phyloP scores from a whole-genome alignment of 1,140 invertebrate species.

The Leptinotarsa texana region DNA sequence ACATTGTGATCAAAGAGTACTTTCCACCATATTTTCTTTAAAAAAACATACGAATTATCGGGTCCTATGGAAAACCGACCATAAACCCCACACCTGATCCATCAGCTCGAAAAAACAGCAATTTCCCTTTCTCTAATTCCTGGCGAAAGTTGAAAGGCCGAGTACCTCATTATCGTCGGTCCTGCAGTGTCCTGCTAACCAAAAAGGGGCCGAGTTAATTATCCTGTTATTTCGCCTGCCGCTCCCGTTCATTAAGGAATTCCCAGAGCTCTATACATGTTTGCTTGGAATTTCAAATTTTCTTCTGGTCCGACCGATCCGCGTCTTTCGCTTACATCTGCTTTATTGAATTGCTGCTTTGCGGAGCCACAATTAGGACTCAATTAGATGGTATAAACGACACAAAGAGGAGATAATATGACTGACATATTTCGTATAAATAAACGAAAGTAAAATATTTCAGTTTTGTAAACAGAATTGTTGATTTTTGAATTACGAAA shows the following conservation, averaged over 20 bases:
- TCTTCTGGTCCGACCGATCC: neutral
- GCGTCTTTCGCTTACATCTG: neutral
- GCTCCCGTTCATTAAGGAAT: neutral
- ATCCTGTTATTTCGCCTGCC: neutral
- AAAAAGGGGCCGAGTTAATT: neutral
- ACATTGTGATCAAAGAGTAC: too few species aligned
- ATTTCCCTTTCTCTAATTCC: neutral
- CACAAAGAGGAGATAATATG: too few species aligned
- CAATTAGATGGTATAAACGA: neutral
- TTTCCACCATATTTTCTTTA: too few species aligned
- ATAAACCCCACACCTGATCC: neutral
- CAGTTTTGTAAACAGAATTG: too few species aligned
- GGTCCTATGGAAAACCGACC: too few species aligned
- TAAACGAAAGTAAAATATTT: too few species aligned
- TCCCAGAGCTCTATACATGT: neutral
- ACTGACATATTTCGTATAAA: too few species aligned
- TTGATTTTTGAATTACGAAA: too few species aligned
- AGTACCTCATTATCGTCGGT: neutral
- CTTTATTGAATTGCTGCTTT: neutral
- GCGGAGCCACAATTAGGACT: neutral
- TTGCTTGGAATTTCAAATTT: conserved; percentile 8
- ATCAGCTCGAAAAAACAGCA: neutral
- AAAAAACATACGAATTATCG: too few species aligned
- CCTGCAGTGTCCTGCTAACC: neutral
- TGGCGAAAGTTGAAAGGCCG: conserved; percentile 1